Percentiles rank a stretch among this genome's conserved stretches.
phyloP scores from a whole-genome alignment of 2,888 invertebrate species.

The Limnephilus marmoratus region DNA sequence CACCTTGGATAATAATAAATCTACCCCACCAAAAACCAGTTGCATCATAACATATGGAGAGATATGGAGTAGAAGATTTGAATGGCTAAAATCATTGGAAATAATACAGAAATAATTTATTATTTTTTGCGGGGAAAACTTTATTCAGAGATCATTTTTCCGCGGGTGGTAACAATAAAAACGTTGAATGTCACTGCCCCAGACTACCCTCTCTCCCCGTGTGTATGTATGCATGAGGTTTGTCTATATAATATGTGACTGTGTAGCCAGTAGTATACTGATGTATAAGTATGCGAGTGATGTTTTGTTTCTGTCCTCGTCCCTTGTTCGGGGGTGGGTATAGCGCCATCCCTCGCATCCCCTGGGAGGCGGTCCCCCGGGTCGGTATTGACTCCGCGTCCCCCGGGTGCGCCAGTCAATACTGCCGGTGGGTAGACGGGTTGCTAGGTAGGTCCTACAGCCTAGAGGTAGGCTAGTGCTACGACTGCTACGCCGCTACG shows the following conservation, averaged over 20 bases:
- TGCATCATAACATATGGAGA: too few species aligned
- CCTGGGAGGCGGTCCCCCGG: constrained; percentile 78
- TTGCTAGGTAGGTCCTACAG: constrained; percentile 73
- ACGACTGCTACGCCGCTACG: not conserved
- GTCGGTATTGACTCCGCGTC: constrained; percentile 73
- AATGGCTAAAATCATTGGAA: not conserved
- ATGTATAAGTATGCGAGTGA: constrained; percentile 47
- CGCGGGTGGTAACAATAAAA: constrained; percentile 23
- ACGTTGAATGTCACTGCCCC: constrained; percentile 53
- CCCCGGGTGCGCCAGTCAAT: constrained; percentile 73
- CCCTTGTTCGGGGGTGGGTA: constrained; percentile 58
- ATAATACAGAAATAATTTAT: not conserved
- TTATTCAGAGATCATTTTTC: not conserved
- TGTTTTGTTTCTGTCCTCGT: constrained; percentile 58
- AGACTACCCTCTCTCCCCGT: constrained; percentile 68
- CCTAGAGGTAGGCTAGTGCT: not conserved
- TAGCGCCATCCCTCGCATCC: constrained; percentile 70
- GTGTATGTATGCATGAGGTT: constrained; percentile 71
- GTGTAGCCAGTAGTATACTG: not conserved
- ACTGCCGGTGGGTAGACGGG: constrained; percentile 69
- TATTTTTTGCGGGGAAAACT: not conserved
- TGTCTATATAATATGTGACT: constrained; percentile 38
- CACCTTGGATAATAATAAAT: not conserved
- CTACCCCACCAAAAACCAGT: not conserved
- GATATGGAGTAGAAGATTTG: not conserved